phyloP scores from a whole-genome alignment of 2,113 vertebrate genomes.

The Xenotilapia caudafasciata region DNA sequence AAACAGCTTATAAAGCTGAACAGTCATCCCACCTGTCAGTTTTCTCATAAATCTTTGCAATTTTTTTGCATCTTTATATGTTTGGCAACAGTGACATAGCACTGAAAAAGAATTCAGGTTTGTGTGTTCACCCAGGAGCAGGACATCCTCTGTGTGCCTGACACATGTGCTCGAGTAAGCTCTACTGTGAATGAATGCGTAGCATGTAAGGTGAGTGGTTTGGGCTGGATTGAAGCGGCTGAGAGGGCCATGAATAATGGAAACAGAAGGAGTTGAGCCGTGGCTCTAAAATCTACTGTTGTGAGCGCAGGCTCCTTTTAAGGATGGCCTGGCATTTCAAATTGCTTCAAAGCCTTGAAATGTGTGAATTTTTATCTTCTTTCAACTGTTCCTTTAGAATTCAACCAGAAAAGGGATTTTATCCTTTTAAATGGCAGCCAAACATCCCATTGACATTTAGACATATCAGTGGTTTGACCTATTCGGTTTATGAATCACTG shows the following conservation, averaged over 20 bases:
- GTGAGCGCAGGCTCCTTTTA: background rate
- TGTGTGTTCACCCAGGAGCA: background rate
- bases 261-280: conserved; percentile 14
- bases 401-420: background rate
- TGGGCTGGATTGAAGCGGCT: conserved; percentile 32
- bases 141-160: background rate
- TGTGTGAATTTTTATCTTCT: background rate
- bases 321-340: background rate
- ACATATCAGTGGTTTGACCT: background rate
- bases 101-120: background rate
- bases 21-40: background rate
- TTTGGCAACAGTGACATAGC: fast-evolving
- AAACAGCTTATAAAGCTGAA: conserved; percentile 12
- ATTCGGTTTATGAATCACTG: background rate
- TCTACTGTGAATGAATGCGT: conserved; percentile 35
- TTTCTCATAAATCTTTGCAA: background rate
- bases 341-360: background rate
- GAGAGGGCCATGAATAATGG: conserved; percentile 51
- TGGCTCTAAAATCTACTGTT: background rate
- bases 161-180: background rate
- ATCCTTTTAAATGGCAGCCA: background rate
- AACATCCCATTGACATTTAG: background rate
- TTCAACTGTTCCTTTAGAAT: background rate
- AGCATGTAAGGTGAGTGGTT: conserved; percentile 44
- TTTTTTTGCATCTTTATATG: background rate